These are phyloP conservation scores for Nerophis ophidion DNA, from an alignment of 2,113 vertebrate genomes.

Conservation along the genomic window DNA sequence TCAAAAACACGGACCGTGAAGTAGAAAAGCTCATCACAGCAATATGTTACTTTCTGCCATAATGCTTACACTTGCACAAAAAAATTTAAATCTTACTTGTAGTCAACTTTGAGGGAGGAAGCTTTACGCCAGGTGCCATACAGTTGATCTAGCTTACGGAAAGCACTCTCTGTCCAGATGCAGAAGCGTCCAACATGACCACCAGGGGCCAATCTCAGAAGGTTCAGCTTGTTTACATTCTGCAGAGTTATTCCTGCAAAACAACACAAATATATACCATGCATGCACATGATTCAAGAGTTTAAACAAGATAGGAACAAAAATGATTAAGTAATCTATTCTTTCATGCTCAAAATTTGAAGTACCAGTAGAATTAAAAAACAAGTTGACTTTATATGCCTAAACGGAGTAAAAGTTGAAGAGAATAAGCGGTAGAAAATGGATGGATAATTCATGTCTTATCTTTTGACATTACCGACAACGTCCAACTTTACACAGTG, in stretches of 20 bases:
- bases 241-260: slow-evolving; percentile 88
- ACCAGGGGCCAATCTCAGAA: slow-evolving; percentile 89
- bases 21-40: slow-evolving; percentile 68
- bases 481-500: too few species aligned
- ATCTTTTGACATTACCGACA: too few species aligned
- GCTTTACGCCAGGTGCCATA: slow-evolving; percentile 96
- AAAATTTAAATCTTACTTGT: slow-evolving; percentile 77
- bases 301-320: too few species aligned
- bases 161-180: slow-evolving; percentile 97
- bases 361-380: too few species aligned
- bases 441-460: too few species aligned
- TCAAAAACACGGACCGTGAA: slow-evolving; percentile 79
- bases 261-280: not conserved
- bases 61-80: rapidly evolving
- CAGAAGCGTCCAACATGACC: slow-evolving; percentile 96
- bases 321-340: too few species aligned
- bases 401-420: too few species aligned
- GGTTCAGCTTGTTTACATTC: slow-evolving; percentile 90
- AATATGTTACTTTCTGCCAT: not conserved
- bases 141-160: slow-evolving; percentile 89
- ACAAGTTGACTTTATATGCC: too few species aligned
- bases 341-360: too few species aligned
- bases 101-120: slow-evolving; percentile 82
- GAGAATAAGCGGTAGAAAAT: too few species aligned
- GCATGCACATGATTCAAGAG: too few species aligned